Base-by-base conservation (phyloP, 37 sponge, comb jelly and placozoan species). In the Chondrosia reniformis region DNA sequence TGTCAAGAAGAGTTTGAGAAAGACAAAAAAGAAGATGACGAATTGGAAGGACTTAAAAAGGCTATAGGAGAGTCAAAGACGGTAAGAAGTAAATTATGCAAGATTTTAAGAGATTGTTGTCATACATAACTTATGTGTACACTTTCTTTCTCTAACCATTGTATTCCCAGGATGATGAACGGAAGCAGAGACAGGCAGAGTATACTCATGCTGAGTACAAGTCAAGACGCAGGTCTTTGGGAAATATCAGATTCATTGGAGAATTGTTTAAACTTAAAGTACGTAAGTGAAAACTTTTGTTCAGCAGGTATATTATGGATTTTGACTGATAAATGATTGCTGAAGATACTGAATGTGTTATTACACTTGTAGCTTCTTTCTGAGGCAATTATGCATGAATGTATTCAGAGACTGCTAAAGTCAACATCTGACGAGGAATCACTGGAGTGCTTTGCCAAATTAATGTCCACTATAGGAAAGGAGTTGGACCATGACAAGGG, bases 1-100 rank as follows among this genome's bases (percentile, higher is more conserved):
- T 93, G 94, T 65, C 94, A 93, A 67, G 45, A 80, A 58, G 94
- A 90, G 83, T 93, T 93, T 83, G 88, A 90, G 79, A 90, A 93
- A 74, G 89, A 92, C 78, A 88, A 93, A 77, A 83, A 81, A 44
- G 83, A 88, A 22, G 89, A 87, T 25, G 86, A 85, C 46, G 81
- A 55, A 13, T 63, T 81, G 2, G 80, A 79, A 63, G 30, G 44
- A 52, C 84, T 81, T 76, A 46, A 55, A 30, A 45, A 69, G 24
- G 83, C 79, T 0, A 67, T 88, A 4, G 85, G 87, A 41, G 76
- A 80, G 19, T 80, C 88, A 19, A 67, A 76, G 58, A 65, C 80
- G 27, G 90, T 89, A 66, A 78, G 88, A 45, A 34, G 25, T 45
- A 4, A n/a, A n/a, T n/a, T n/a, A n/a, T n/a, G n/a, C n/a, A n/a